Conservation (phyloP, 2,888 invertebrate species). For the Eilema caniola region DNA sequence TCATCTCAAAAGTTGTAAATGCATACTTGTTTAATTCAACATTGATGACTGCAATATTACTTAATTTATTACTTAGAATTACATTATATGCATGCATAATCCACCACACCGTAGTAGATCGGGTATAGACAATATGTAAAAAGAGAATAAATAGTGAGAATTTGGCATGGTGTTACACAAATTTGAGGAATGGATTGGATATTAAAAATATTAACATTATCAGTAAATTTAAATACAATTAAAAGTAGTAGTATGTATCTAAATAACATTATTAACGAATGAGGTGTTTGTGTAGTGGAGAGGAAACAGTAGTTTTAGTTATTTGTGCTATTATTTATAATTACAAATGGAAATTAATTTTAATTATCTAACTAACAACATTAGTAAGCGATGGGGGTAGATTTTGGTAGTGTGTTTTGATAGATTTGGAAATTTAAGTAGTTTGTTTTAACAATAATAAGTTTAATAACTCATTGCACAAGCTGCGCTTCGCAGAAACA, state of each 20-base stretch:
- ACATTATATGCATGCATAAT: constrained; percentile 13
- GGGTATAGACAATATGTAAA: not conserved
- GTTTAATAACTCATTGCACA: not conserved
- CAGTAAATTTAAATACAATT: no score
- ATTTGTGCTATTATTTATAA: not conserved
- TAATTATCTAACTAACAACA: not conserved
- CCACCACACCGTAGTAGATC: constrained; percentile 23
- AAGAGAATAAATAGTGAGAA: not conserved
- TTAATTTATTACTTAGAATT: not conserved
- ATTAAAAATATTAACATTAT: constrained; percentile 7
- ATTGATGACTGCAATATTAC: not conserved
- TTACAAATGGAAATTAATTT: not conserved
- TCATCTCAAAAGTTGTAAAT: no score
- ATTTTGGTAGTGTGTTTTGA: not conserved
- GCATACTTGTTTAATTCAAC: no score
- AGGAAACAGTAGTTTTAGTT: not conserved
- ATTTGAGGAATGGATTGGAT: constrained; percentile 11
- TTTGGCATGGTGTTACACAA: not conserved
- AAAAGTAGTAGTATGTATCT: not conserved
- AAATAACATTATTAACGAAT: constrained; percentile 8
- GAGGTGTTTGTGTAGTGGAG: not conserved
- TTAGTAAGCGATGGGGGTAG: not conserved
- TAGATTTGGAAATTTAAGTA: not conserved
- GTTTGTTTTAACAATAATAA: not conserved
- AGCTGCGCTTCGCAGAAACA: not conserved